Evolutionary conservation across 2,113 vertebrate species (phyloP), one percentile per base, ranked within the genome.

Genomic region (Macroglossus sobrinus): DNA sequence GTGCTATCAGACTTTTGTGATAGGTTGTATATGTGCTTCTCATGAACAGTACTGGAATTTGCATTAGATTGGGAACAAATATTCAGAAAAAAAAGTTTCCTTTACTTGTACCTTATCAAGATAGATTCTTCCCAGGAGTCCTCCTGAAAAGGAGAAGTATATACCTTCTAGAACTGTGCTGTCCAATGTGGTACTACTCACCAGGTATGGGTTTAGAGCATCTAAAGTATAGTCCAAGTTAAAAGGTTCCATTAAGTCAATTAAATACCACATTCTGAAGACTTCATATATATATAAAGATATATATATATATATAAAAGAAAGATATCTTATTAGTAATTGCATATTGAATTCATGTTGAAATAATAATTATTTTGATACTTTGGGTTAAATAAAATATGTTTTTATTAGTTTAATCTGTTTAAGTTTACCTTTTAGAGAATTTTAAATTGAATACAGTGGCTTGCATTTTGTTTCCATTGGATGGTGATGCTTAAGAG

Each of bases 1-100:
- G 0, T 57, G 10, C 33, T 43, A 19, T 43, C 8, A 47, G 2
- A 53, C 13, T 61, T 19, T 1, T 15, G 3, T 38, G 18, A 12
- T 68, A 14, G 0, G 33, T 18, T 16, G 1, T 12, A 4, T 4
- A 0, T 3, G 1, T 35, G 26, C 2, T 35, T 16, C 18, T 22
- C 7, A 11, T 78, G 33, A 16, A 3, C 1, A 13, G n/a, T 24
- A 30, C 3, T 26, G 13, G 8, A 12, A 59, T 50, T 24, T 78
- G 21, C 81, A 72, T 33, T 59, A 14, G 12, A 57, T 18, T 19
- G 11, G 57, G 13, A 30, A 40, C 21, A 86, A 35, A 22, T n/a
- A 50, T 7, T 53, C 28, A 59, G 33, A 14, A 57, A 63, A 76
- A 59, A 5, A 10, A 12, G 10, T 10, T 24, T 64, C 9, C 9